phyloP scores from a whole-genome alignment of 2,888 invertebrate species.

The Macrosoma leucophasiata region DNA sequence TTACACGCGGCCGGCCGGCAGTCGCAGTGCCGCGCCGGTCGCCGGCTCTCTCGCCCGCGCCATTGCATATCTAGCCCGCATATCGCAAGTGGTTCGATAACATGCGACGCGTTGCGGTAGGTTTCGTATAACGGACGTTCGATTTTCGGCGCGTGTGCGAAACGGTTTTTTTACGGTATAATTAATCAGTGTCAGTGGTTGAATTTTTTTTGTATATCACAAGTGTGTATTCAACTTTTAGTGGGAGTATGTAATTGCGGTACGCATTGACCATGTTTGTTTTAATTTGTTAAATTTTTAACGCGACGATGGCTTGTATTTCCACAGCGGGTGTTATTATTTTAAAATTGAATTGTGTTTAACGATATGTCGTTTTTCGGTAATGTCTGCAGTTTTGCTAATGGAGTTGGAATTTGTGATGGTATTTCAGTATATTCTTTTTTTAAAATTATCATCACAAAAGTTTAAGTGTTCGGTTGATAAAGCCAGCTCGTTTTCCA shows the following conservation, averaged over 20 bases:
- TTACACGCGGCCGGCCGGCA: slow-evolving; percentile 59
- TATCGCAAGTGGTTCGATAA: slow-evolving; percentile 38
- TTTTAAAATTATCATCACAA: too few species aligned
- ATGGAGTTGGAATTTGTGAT: too few species aligned
- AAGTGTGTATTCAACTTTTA: slow-evolving; percentile 15
- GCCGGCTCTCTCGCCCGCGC: slow-evolving; percentile 54
- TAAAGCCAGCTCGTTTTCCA: too few species aligned
- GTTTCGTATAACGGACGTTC: slow-evolving; percentile 44
- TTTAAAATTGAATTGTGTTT: slow-evolving; percentile 1
- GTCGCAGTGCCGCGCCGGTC: slow-evolving; percentile 68
- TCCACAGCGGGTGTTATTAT: slow-evolving; percentile 10
- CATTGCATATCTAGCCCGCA: slow-evolving; percentile 21
- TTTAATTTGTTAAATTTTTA: slow-evolving; percentile 21
- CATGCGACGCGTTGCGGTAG: slow-evolving; percentile 57
- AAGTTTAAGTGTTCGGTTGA: too few species aligned
- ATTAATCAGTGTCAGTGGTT: slow-evolving; percentile 16
- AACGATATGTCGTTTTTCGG: too few species aligned
- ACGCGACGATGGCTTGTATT: slow-evolving; percentile 16
- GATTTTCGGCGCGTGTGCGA: slow-evolving; percentile 33
- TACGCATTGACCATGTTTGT: slow-evolving; percentile 23
- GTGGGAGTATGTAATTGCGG: slow-evolving; percentile 22
- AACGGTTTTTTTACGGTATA: slow-evolving; percentile 35
- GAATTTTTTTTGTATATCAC: slow-evolving; percentile 19
- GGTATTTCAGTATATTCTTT: too few species aligned
- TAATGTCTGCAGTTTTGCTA: too few species aligned